These are phyloP conservation scores for Zele albiditarsus DNA, from an alignment of 2,888 invertebrate species.

Conservation along the genomic window DNA sequence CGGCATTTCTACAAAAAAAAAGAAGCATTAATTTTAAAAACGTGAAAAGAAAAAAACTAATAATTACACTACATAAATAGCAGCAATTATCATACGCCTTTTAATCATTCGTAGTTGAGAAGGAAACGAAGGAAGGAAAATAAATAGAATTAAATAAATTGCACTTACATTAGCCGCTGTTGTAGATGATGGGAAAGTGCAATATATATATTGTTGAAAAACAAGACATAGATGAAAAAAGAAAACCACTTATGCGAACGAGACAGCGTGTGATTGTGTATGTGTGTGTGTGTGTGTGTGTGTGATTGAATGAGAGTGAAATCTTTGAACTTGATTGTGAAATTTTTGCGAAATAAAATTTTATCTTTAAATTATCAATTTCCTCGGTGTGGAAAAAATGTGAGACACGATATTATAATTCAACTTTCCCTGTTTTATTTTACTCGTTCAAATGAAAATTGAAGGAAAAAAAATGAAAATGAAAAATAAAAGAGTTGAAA, in stretches of 20 bases:
- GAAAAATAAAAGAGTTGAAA: background rate
- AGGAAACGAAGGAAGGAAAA: background rate
- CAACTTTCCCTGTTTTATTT: conserved; percentile 8
- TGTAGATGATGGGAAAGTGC: background rate
- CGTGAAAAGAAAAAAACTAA: background rate
- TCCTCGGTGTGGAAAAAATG: background rate
- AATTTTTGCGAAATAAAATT: background rate
- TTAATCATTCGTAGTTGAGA: conserved; percentile 6
- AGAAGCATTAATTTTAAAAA: background rate
- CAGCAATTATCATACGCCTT: background rate
- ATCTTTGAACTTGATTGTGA: background rate
- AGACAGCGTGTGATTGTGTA: too few relatives aligned
- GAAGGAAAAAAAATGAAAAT: background rate
- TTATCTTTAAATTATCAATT: background rate
- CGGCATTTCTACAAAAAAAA: background rate
- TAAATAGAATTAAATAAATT: background rate
- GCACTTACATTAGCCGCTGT: conserved; percentile 5
- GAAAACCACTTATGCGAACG: background rate
- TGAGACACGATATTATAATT: background rate
- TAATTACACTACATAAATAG: background rate
- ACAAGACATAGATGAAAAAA: background rate
- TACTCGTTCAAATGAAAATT: background rate
- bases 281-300: background rate
- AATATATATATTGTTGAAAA: background rate
- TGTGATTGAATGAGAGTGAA: background rate